Evolutionary conservation across 1,140 invertebrate species (phyloP).

Genomic region (Planococcus citri): DNA sequence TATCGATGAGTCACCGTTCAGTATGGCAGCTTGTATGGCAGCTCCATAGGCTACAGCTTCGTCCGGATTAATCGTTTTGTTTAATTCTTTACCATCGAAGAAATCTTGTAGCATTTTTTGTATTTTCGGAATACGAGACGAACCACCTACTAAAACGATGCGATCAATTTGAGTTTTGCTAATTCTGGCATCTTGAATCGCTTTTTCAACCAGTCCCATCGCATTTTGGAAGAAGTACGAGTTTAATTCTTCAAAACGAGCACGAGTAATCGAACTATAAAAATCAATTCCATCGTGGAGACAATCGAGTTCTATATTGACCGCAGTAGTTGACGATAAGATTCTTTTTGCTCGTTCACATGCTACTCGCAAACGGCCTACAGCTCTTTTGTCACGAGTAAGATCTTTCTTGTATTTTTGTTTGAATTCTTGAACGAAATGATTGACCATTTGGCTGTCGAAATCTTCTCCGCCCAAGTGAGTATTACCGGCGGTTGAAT

Average conservation of each 20-base stretch:
- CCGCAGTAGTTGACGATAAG: conserved; percentile 84
- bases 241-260: conserved; percentile 88
- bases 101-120: conserved; percentile 89
- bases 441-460: conserved; percentile 88
- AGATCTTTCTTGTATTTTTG: conserved; percentile 94
- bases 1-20: conserved; percentile 89
- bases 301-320: conserved; percentile 88
- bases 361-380: conserved; percentile 80
- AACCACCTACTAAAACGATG: conserved; percentile 93
- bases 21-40: conserved; percentile 81
- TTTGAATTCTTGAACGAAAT: conserved; percentile 95
- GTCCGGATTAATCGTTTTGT: conserved; percentile 95
- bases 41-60: conserved; percentile 86
- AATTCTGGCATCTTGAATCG: conserved; percentile 84
- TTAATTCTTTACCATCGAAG: conserved; percentile 95
- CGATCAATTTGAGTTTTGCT: conserved; percentile 86
- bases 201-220: conserved; percentile 90
- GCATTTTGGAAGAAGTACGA: conserved; percentile 83
- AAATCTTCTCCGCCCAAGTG: conserved; percentile 98
- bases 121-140: conserved; percentile 97
- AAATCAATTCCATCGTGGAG: conserved; percentile 92
- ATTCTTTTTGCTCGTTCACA: conserved; percentile 94
- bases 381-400: conserved; percentile 73
- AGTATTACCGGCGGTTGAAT: conserved; percentile 93
- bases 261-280: conserved; percentile 87